Conservation (phyloP, 2,888 invertebrate species). For the Brenthis ino region DNA sequence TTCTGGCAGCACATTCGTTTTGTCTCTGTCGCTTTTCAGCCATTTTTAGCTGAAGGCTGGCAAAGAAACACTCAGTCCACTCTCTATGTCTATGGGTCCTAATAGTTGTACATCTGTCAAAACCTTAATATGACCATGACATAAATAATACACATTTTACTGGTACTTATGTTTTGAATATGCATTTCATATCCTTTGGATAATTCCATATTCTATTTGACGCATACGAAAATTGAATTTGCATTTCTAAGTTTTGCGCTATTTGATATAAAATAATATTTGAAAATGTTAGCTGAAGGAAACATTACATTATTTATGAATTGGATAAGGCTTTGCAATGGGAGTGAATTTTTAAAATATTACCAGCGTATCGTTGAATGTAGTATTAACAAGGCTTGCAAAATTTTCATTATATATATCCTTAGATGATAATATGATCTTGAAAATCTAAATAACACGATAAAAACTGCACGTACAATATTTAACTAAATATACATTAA, state of each 20-base stretch:
- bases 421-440: neutral
- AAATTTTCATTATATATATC: slow-evolving; percentile 2
- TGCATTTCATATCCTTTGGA: slow-evolving; percentile 19
- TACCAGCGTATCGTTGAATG: slow-evolving; percentile 4
- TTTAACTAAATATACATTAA: too few species aligned
- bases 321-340: slow-evolving; percentile 24
- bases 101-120: too few species aligned
- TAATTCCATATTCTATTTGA: slow-evolving; percentile 20
- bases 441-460: too few species aligned
- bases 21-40: too few species aligned
- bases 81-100: too few species aligned
- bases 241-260: slow-evolving; percentile 3
- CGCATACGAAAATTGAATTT: slow-evolving; percentile 10
- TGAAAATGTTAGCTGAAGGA: slow-evolving; percentile 12
- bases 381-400: slow-evolving; percentile 7
- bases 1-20: too few species aligned
- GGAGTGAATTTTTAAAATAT: slow-evolving; percentile 23
- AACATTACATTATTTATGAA: slow-evolving; percentile 30
- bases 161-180: neutral
- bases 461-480: too few species aligned
- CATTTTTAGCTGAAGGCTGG: too few species aligned
- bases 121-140: too few species aligned
- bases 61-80: too few species aligned
- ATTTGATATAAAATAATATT: slow-evolving; percentile 17
- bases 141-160: too few species aligned